Evolutionary conservation across 2,797 vertebrate species (phyloP).

Genomic region (Merluccius polli): DNA sequence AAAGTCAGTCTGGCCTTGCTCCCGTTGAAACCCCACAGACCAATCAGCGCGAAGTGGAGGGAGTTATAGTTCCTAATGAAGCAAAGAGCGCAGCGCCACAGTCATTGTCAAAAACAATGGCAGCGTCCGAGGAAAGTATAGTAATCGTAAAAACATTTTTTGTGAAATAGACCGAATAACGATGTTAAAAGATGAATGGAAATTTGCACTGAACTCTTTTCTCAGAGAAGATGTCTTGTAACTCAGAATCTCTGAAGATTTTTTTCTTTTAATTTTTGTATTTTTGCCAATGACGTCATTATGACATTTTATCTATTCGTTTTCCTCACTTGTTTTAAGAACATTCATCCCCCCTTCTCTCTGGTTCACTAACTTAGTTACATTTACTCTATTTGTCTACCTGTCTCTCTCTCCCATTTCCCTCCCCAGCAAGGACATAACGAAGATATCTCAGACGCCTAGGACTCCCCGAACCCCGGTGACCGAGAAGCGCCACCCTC

Average conservation of each 20-base stretch:
- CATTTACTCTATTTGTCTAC: neutral
- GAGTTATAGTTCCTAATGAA: neutral
- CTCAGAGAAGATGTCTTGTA: neutral
- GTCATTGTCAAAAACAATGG: neutral
- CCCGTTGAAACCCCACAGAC: neutral
- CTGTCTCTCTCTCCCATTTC: neutral
- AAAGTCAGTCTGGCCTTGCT: neutral
- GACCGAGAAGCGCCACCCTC: slow-evolving; percentile 29
- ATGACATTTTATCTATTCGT: neutral
- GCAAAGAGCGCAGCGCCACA: no score
- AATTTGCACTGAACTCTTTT: neutral
- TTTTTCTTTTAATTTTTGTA: no score
- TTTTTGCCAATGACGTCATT: neutral
- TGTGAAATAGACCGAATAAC: neutral
- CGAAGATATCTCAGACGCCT: neutral
- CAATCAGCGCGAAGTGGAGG: neutral
- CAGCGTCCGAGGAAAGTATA: neutral
- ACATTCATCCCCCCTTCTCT: neutral
- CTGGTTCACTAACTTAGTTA: neutral
- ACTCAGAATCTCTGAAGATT: neutral
- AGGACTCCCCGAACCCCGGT: slow-evolving; percentile 31
- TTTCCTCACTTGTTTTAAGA: neutral
- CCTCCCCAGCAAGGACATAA: slow-evolving; percentile 68
- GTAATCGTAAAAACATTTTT: neutral
- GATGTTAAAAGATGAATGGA: neutral